Evolutionary conservation across 2,797 vertebrate genomes (phyloP).

Genomic region (Xenopus petersii): DNA sequence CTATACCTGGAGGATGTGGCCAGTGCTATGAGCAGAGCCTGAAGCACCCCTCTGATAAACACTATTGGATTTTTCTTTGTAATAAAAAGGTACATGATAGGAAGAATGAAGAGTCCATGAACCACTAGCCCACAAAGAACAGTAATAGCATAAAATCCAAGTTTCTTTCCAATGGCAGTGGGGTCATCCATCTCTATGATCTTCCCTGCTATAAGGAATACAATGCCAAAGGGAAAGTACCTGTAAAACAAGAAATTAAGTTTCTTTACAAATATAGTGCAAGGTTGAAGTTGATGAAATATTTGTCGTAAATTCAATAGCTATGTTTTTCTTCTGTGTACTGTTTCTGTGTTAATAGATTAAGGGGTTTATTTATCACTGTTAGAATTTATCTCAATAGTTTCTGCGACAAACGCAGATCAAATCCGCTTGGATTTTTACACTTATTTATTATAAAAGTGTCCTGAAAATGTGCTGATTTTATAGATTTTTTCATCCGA

Average conservation of each 20-base stretch:
- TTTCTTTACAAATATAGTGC: not conserved
- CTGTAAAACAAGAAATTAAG: slow-evolving; percentile 56
- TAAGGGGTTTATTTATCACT: no score
- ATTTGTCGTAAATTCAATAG: no score
- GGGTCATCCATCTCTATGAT: slow-evolving; percentile 98
- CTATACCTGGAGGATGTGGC: slow-evolving; percentile 93
- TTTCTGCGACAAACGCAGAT: no score
- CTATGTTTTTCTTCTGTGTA: no score
- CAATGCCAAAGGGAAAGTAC: slow-evolving; percentile 97
- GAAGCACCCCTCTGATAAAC: slow-evolving; percentile 93
- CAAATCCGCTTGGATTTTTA: no score
- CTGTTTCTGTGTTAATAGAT: no score
- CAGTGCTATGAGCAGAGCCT: slow-evolving; percentile 93
- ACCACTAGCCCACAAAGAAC: slow-evolving; percentile 92
- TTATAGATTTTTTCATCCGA: no score
- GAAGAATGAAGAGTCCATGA: slow-evolving; percentile 91
- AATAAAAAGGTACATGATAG: slow-evolving; percentile 93
- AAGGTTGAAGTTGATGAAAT: no score
- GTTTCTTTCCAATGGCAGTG: slow-evolving; percentile 89
- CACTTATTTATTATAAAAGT: no score
- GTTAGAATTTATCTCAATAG: no score
- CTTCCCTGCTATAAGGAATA: slow-evolving; percentile 96
- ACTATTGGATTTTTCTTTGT: slow-evolving; percentile 96
- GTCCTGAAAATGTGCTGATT: no score
- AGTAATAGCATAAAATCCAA: slow-evolving; percentile 92